Conservation (phyloP, 2,888 invertebrate species). For the Cheilosia soror region DNA sequence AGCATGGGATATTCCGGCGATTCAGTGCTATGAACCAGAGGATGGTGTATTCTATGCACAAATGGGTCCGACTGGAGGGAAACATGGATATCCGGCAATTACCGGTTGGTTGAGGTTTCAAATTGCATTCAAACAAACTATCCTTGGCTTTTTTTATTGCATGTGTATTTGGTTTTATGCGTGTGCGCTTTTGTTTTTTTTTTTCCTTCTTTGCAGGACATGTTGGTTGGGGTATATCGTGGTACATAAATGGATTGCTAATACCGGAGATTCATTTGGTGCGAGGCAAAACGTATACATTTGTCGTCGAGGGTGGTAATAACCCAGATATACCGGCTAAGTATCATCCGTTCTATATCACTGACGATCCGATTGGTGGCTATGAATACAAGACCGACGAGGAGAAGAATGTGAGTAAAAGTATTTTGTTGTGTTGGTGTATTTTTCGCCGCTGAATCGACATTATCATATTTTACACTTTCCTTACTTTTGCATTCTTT, state of each 20-base stretch:
- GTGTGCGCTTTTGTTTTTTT: conserved; percentile 30
- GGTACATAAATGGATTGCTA: conserved; percentile 96
- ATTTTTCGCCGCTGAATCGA: not conserved
- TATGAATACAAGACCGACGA: conserved; percentile 92
- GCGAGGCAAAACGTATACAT: conserved; percentile 93
- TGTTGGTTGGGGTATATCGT: conserved; percentile 96
- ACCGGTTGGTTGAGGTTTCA: conserved; percentile 86
- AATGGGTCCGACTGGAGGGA: conserved; percentile 96
- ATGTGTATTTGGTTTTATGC: conserved; percentile 24
- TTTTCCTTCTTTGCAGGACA: conserved; percentile 86
- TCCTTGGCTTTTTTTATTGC: conserved; percentile 26
- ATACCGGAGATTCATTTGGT: conserved; percentile 96
- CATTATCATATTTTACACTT: not conserved
- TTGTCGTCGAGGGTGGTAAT: conserved; percentile 93
- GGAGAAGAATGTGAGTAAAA: conserved; percentile 88
- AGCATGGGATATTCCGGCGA: conserved; percentile 95
- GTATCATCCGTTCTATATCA: conserved; percentile 97
- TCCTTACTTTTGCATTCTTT: not conserved
- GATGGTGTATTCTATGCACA: conserved; percentile 96
- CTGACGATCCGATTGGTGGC: conserved; percentile 95
- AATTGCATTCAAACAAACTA: conserved; percentile 50
- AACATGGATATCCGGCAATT: conserved; percentile 94
- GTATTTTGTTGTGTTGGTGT: no score
- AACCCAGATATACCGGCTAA: conserved; percentile 91
- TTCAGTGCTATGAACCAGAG: conserved; percentile 94